Conservation (phyloP, 1,140 invertebrate species). For the Drosophila mojavensis region DNA sequence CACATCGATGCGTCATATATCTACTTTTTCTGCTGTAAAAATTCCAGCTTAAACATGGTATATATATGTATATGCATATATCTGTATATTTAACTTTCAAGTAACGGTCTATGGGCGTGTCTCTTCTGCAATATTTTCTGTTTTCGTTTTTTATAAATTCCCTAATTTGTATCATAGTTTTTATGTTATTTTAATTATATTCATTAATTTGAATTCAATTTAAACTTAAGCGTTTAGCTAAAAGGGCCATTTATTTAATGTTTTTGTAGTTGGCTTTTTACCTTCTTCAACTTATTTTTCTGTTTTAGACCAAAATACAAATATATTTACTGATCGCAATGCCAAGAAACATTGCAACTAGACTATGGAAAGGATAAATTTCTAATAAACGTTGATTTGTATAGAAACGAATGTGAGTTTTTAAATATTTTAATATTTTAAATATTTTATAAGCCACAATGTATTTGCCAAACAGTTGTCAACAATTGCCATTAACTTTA, state of each 20-base stretch:
- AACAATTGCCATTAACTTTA: background rate
- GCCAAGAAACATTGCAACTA: constrained; percentile 15
- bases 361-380: constrained; percentile 36
- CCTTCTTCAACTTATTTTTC: too few relatives aligned
- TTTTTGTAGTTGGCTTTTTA: constrained; percentile 9
- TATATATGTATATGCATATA: background rate
- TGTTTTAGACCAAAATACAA: background rate
- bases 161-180: constrained; percentile 19
- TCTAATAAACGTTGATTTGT: constrained; percentile 57
- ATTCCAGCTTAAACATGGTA: constrained; percentile 15
- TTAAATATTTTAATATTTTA: constrained; percentile 2
- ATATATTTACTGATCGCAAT: constrained; percentile 4
- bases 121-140: constrained; percentile 8
- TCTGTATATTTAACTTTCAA: background rate
- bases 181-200: background rate
- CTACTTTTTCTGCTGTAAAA: constrained; percentile 9
- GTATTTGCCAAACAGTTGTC: too few relatives aligned
- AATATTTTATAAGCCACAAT: background rate
- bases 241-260: constrained; percentile 28
- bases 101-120: background rate
- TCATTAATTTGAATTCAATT: background rate
- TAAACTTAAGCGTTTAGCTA: background rate
- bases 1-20: background rate
- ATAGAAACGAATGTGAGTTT: constrained; percentile 23
- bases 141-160: constrained; percentile 20